Evolutionary conservation across 1,140 invertebrate species (phyloP).

Genomic region (Drosophila seguyi): DNA sequence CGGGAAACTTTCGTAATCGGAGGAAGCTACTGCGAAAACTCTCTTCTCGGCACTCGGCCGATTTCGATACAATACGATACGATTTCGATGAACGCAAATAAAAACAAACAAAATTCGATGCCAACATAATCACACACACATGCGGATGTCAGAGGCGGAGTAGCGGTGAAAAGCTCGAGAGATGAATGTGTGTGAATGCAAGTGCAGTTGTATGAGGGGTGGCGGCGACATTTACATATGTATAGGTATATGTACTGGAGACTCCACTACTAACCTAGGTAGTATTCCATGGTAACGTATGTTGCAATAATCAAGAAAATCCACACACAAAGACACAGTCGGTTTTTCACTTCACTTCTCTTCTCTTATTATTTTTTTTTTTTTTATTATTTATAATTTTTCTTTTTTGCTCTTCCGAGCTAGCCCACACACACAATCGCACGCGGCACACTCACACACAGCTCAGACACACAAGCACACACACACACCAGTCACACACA

Average conservation of each 20-base stretch:
- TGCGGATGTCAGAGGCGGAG: slow-evolving; percentile 19
- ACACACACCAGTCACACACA: slow-evolving; percentile 45
- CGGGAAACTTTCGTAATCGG: slow-evolving; percentile 46
- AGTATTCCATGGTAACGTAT: slow-evolving; percentile 84
- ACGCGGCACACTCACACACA: slow-evolving; percentile 51
- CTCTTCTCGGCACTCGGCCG: slow-evolving; percentile 14
- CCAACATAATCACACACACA: slow-evolving; percentile 32
- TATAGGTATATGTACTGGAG: slow-evolving; percentile 31
- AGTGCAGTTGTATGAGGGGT: slow-evolving; percentile 23
- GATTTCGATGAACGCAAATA: slow-evolving; percentile 21
- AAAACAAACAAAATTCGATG: slow-evolving; percentile 44
- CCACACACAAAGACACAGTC: slow-evolving; percentile 72
- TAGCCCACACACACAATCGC: slow-evolving; percentile 50
- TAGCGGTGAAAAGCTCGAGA: slow-evolving; percentile 16
- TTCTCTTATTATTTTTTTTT: slow-evolving; percentile 9
- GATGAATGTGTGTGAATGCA: slow-evolving; percentile 17
- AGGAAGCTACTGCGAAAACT: slow-evolving; percentile 36
- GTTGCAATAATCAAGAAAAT: slow-evolving; percentile 79
- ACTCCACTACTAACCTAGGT: slow-evolving; percentile 77
- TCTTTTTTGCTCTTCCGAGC: slow-evolving; percentile 41
- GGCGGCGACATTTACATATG: slow-evolving; percentile 17
- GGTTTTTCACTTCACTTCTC: slow-evolving; percentile 57
- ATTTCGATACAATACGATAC: slow-evolving; percentile 18
- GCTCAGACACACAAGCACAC: slow-evolving; percentile 24
- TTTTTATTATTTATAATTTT: slow-evolving; percentile 41